Evolutionary conservation across 2,888 invertebrate species (phyloP), one percentile per base, ranked within the genome.

Genomic region (Hyposoter dolosus): DNA sequence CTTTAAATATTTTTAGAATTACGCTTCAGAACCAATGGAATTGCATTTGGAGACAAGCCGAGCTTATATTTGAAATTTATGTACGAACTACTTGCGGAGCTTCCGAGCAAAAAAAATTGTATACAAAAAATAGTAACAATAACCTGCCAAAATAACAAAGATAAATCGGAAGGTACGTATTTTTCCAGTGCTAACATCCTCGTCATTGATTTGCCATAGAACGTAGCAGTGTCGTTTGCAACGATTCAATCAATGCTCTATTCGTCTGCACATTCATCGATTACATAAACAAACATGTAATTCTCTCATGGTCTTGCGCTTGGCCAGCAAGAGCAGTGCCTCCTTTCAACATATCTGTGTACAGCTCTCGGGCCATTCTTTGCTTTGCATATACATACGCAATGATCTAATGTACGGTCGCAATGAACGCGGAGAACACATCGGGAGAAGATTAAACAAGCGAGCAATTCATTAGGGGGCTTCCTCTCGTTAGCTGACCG

Each of bases 401-500:
- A 65, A 53, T 47, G 82, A 76, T 76, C 69, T 63, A 66, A 68
- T 68, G 45, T 65, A 71, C 65, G 75, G 63, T 35, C 53, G 60
- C 17, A 74, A 47, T n/a, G 66, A 47, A 56, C 19, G 40, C 40
- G 40, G 78, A 68, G 68, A 35, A 19, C 28, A 53, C 63, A 66
- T 40, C 71, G 76, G 72, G 80, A 74, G 75, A 56, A 71, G 63
- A 85, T 82, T 79, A 77, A 86, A 82, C 83, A 77, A 69, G 83
- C 74, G 23, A 74, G 85, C 80, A 83, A 87, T 87, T 87, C 86
- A 86, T 86, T 87, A 86, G 81, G 71, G 76, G 76, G 78, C 75
- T 79, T 83, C 75, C 81, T 87, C 87, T 87, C 87, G 87, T 87
- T 87, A 87, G 86, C 76, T 56, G 87, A 87, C 77, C 82, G 76